Evolutionary conservation across 2,888 invertebrate genomes (phyloP), one percentile per base, ranked within the genome.

Genomic region (Eupeodes latifasciatus): DNA sequence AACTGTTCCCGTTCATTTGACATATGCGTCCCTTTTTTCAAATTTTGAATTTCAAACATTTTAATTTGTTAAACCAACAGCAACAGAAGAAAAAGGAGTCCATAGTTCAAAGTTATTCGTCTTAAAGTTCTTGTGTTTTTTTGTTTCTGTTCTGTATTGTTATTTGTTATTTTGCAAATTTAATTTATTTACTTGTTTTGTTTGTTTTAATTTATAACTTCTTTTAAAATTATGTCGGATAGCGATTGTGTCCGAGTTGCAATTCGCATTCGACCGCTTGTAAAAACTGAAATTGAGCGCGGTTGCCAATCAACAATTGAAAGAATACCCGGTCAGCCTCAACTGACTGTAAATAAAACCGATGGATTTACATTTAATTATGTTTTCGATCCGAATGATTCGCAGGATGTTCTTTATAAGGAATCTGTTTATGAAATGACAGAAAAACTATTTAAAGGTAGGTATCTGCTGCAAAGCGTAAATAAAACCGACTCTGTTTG

Each of bases 321-420:
- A 34, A 95, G 96, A 2, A 94, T 96, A 2, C 92, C 95, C 0
- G 95, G 95, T 0, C 94, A 95, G 80, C 95, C 95, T 0, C 98
- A 98, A 93, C 95, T 98, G 2, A 94, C 96, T 75, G 95, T 98
- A 0, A 93, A 93, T 81, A 94, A 95, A 72, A 96, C 96, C 67
- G 95, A 96, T 89, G 95, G 96, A 0, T 98, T 97, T 90, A 97
- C 97, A 0, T 98, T 96, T 91, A 98, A 98, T 93, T 95, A 96
- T 94, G 97, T 97, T 0, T 97, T 97, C 91, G 94, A 96, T 36
- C 95, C 95, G 69, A 95, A 95, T n/a, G 95, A 96, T 2, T 94
- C 94, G 0, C 98, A 98, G 91, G 95, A 95, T 66, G 94, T 95
- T 55, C 95, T 98, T 59, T 98, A 98, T 92, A 94, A 96, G 44